phyloP scores from a whole-genome alignment of 2,888 invertebrate genomes.

The Rotaria magnacalcarata region DNA sequence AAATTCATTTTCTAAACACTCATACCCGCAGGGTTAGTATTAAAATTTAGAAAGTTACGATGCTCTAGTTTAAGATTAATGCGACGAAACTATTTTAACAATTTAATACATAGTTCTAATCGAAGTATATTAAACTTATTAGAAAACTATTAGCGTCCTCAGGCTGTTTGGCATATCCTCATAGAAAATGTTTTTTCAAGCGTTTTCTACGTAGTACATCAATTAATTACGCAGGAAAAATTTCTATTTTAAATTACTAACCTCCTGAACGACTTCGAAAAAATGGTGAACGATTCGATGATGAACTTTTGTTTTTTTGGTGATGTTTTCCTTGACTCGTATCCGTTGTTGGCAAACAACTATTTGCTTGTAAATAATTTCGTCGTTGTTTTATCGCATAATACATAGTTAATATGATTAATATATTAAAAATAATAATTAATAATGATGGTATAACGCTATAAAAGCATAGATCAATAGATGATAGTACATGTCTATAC shows the following conservation, averaged over 20 bases:
- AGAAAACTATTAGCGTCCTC: too few species aligned
- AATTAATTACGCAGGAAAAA: too few species aligned
- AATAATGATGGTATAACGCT: neutral
- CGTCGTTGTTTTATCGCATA: neutral
- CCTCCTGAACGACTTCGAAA: conserved; percentile 5
- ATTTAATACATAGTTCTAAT: too few species aligned
- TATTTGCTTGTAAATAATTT: conserved; percentile 24
- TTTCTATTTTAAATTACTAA: neutral
- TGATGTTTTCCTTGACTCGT: neutral
- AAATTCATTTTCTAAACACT: too few species aligned
- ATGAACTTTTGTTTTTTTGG: neutral
- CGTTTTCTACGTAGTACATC: too few species aligned
- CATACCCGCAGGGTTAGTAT: too few species aligned
- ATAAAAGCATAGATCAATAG: neutral
- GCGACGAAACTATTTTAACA: too few species aligned
- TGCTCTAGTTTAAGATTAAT: too few species aligned
- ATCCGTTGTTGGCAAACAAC: neutral
- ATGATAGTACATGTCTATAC: neutral
- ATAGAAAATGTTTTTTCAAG: too few species aligned
- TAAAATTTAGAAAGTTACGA: too few species aligned
- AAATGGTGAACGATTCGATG: neutral
- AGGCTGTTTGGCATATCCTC: too few species aligned
- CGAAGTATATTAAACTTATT: too few species aligned
- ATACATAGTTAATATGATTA: neutral
- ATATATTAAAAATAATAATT: neutral